Evolutionary conservation across 2,113 vertebrate species (phyloP), one percentile per base, ranked within the genome.

Genomic region (Microtus ochrogaster): DNA sequence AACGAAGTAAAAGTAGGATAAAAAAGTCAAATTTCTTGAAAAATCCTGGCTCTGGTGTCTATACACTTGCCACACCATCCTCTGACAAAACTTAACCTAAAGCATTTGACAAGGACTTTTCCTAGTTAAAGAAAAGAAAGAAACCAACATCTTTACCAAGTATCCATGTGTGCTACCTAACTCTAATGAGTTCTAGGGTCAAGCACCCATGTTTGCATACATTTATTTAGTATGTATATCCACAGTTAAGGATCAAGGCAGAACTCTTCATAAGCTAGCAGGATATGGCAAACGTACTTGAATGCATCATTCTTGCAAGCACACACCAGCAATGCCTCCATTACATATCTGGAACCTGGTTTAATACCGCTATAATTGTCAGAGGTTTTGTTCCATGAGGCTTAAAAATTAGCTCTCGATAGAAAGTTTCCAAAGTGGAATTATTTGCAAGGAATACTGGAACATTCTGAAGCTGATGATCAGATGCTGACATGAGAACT

Each of bases 401-500:
- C 76, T 92, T 92, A 83, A 97, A 97, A 98, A 98, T 96, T 95
- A 98, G 97, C 94, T 97, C 87, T 82, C 81, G 66, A 90, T 90
- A 85, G 96, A 91, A 98, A 91, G 84, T 39, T 98, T 97, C 96
- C 94, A 93, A 97, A 97, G 98, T 95, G 94, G 97, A 98, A 95
- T 95, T 81, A 93, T 95, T 83, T 98, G 97, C 97, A 93, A 96
- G 96, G 96, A 97, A 86, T 92, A 95, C 91, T 96, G 83, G 97
- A 97, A 97, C 98, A 98, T 96, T 98, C 97, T 97, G 97, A 97
- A 76, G 97, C 89, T 96, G 97, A 95, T 94, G 86, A 97, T 98
- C 95, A 97, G 96, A 98, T 87, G 96, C 96, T 95, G 97, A 98
- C 97, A 95, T 84, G 94, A 93, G 95, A 98, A 96, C 94, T 98